These are phyloP conservation scores for Oreortyx pictus DNA, from an alignment of 2,797 vertebrate species.

Conservation along the genomic window DNA sequence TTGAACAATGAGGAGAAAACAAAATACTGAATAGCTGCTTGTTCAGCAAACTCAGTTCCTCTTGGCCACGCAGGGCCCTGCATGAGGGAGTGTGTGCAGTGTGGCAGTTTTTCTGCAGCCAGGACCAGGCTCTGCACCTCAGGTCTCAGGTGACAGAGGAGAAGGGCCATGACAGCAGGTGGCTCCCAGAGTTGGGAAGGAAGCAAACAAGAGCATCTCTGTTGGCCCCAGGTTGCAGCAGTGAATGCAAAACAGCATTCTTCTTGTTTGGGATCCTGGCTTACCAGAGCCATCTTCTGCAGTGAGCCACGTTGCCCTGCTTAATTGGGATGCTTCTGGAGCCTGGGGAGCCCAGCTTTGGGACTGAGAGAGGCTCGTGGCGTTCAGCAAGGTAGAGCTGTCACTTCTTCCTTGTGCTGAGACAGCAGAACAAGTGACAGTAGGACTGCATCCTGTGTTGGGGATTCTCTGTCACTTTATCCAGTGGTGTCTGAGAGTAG, in stretches of 20 bases:
- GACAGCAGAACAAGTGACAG: background rate
- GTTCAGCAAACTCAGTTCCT: conserved; percentile 60
- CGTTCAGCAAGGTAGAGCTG: background rate
- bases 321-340: background rate
- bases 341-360: background rate
- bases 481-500: background rate
- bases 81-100: background rate
- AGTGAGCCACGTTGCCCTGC: background rate
- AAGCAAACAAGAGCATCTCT: background rate
- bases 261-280: background rate
- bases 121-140: rapidly evolving
- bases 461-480: background rate
- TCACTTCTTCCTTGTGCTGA: background rate
- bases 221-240: background rate
- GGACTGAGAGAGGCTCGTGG: rapidly evolving
- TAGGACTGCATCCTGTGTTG: background rate
- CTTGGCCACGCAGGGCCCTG: background rate
- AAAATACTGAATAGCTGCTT: conserved; percentile 74
- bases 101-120: background rate
- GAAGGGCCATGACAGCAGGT: background rate
- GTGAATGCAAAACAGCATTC: background rate
- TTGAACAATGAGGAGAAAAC: conserved; percentile 69
- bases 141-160: background rate
- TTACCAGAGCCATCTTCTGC: background rate
- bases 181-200: background rate